A percentile compares a stretch with the other conserved stretches of the same genome.
Evolutionary conservation across 37 sponge, comb jelly and placozoan genomes (phyloP).

Genomic region (Agelas oroides): DNA sequence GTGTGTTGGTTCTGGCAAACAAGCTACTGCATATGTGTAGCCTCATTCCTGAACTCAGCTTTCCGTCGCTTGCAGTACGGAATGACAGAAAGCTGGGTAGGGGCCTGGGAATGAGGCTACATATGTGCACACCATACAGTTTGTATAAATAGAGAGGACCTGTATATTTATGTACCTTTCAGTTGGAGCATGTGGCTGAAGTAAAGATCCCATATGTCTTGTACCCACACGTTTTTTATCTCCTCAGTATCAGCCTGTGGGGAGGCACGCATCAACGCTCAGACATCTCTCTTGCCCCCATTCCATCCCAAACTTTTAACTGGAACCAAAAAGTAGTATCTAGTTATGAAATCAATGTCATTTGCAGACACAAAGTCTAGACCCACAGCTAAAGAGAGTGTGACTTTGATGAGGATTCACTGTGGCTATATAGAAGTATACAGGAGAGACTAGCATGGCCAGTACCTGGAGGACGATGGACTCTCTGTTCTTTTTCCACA

Average conservation of each 20-base stretch:
- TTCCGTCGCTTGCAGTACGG: too few relatives aligned
- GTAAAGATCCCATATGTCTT: constrained; percentile 77
- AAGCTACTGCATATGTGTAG: too few relatives aligned
- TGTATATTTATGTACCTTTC: constrained; percentile 54
- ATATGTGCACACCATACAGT: too few relatives aligned
- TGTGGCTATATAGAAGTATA: too few relatives aligned
- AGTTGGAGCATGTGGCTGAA: constrained; percentile 73
- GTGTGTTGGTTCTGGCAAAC: too few relatives aligned
- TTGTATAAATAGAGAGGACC: too few relatives aligned
- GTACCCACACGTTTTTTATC: constrained; percentile 72
- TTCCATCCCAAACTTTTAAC: background rate
- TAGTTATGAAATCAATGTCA: too few relatives aligned
- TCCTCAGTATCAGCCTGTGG: constrained; percentile 54
- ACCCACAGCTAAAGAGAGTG: background rate
- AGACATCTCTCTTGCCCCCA: background rate
- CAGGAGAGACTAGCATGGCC: too few relatives aligned
- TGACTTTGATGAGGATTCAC: too few relatives aligned
- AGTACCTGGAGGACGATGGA: constrained; percentile 57
- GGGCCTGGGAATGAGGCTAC: too few relatives aligned
- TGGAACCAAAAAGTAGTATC: background rate
- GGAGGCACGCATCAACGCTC: background rate
- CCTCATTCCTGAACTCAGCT: too few relatives aligned
- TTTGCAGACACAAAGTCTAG: background rate
- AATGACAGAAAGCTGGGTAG: too few relatives aligned
- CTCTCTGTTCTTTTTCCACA: constrained; percentile 52